phyloP scores from a whole-genome alignment of 2,113 vertebrate genomes.

The Irena cyanogastra region DNA sequence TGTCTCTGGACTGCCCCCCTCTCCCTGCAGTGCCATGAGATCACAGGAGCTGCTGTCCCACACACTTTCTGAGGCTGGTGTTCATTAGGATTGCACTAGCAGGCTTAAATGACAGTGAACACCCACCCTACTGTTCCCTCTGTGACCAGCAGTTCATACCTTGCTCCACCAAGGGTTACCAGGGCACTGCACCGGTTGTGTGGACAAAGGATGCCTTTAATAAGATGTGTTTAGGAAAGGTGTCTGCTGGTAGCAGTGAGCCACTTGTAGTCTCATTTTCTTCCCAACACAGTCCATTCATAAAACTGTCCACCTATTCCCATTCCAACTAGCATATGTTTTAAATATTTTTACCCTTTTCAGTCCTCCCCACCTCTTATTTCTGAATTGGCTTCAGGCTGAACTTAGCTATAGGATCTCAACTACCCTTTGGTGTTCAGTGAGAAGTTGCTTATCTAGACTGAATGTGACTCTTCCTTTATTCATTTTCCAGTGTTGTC shows the following conservation, averaged over 20 bases:
- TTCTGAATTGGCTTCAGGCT: neutral
- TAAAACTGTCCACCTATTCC: neutral
- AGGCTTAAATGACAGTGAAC: neutral
- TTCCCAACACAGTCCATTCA: neutral
- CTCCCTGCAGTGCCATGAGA: rapidly evolving
- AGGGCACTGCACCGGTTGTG: neutral
- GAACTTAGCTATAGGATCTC: neutral
- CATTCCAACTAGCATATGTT: neutral
- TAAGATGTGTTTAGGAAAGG: neutral
- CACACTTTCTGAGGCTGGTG: neutral
- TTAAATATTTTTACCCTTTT: neutral
- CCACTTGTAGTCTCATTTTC: neutral
- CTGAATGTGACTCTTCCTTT: neutral
- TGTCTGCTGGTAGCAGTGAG: neutral
- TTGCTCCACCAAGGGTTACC: neutral
- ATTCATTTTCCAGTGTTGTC: neutral
- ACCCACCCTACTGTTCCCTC: neutral
- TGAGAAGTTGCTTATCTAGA: neutral
- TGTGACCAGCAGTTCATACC: neutral
- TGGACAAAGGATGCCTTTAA: neutral
- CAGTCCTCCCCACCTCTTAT: neutral
- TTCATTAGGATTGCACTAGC: neutral
- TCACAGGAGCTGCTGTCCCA: neutral
- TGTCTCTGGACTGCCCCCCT: neutral
- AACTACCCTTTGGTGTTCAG: neutral